phyloP scores from a whole-genome alignment of 1,140 invertebrate species.

The Drosophila lacteicornis region DNA sequence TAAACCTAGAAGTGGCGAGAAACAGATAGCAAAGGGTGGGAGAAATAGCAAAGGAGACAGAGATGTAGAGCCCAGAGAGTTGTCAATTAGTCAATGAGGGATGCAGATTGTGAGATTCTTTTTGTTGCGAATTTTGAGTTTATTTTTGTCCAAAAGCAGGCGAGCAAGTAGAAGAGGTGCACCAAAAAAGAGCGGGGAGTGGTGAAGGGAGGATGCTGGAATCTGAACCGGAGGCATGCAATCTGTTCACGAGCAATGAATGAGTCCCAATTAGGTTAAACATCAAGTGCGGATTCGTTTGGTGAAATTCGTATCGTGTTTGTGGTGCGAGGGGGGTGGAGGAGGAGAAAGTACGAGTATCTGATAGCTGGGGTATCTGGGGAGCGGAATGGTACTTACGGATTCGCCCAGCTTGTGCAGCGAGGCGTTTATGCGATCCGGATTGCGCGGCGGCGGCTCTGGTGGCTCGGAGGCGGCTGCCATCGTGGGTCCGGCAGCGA shows the following conservation, averaged over 20 bases:
- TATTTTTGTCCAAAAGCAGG: constrained; percentile 16
- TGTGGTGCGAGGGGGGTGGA: constrained; percentile 13
- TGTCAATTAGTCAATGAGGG: constrained; percentile 66
- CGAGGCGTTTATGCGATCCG: constrained; percentile 85
- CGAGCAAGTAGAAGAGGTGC: constrained; percentile 34
- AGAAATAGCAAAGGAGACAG: constrained; percentile 20
- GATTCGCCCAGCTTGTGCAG: constrained; percentile 84
- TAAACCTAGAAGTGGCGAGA: constrained; percentile 13
- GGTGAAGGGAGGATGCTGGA: not conserved
- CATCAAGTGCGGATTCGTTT: constrained; percentile 57
- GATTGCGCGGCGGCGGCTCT: constrained; percentile 85
- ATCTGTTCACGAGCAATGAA: constrained; percentile 57
- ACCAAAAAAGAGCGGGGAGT: constrained; percentile 20
- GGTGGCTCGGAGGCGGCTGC: constrained; percentile 85
- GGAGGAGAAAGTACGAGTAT: constrained; percentile 6
- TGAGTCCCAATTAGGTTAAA: constrained; percentile 74
- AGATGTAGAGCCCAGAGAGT: constrained; percentile 9
- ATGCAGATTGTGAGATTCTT: constrained; percentile 28
- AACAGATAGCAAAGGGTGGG: constrained; percentile 21
- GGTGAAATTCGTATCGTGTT: constrained; percentile 36
- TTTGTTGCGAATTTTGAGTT: constrained; percentile 22
- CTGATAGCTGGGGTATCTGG: constrained; percentile 7
- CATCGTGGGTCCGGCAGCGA: constrained; percentile 82
- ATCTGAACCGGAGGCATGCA: constrained; percentile 29
- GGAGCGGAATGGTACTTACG: constrained; percentile 74